Evolutionary conservation across 2,888 invertebrate genomes (phyloP).

Genomic region (Siphlonurus alternatus): DNA sequence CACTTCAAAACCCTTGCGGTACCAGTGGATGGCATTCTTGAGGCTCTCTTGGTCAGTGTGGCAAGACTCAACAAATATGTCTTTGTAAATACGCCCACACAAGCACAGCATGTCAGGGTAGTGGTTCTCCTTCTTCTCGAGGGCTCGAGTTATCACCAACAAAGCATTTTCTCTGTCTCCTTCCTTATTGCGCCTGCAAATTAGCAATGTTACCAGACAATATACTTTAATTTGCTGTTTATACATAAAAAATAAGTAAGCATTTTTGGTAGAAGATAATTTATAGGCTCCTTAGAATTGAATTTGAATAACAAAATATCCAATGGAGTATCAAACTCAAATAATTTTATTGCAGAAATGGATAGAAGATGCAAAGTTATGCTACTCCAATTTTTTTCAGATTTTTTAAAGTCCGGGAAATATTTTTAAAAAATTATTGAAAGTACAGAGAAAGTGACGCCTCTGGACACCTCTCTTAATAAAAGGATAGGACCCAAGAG

Average conservation of each 20-base stretch:
- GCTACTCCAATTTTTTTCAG: no score
- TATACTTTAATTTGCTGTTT: background rate
- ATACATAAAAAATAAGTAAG: constrained; percentile 14
- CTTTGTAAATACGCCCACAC: constrained; percentile 94
- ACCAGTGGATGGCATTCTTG: constrained; percentile 91
- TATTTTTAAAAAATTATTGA: no score
- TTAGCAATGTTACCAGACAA: constrained; percentile 9
- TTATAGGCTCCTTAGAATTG: background rate
- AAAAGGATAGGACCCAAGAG: no score
- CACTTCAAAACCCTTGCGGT: constrained; percentile 90
- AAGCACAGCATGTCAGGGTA: constrained; percentile 96
- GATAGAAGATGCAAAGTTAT: no score
- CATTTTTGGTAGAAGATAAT: background rate
- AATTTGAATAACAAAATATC: background rate
- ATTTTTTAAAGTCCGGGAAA: no score
- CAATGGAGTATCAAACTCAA: background rate
- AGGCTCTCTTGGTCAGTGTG: constrained; percentile 78
- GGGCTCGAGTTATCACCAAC: constrained; percentile 74
- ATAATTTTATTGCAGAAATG: no score
- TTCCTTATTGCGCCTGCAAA: constrained; percentile 63
- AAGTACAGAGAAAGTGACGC: no score
- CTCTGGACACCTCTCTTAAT: no score
- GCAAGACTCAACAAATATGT: constrained; percentile 91
- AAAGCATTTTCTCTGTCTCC: constrained; percentile 92
- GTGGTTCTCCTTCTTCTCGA: constrained; percentile 84